Evolutionary conservation across 1,140 invertebrate species (phyloP).

Genomic region (Drosophila sp.): DNA sequence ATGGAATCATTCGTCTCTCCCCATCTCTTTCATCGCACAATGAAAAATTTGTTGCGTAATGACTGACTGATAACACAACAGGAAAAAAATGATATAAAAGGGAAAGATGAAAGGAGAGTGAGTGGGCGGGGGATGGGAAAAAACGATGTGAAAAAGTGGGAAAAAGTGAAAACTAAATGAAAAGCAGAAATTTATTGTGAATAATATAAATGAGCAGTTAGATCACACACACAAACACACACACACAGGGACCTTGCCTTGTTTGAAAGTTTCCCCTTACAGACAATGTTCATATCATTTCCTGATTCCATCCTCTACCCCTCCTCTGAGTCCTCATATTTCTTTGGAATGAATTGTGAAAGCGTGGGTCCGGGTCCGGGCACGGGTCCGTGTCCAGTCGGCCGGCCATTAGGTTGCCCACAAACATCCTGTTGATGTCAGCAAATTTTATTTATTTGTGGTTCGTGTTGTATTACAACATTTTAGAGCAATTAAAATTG

Average conservation of each 20-base stretch:
- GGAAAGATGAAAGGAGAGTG: conserved; percentile 7
- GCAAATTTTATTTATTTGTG: conserved; percentile 81
- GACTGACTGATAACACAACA: conserved; percentile 41
- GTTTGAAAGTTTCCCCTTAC: conserved; percentile 18
- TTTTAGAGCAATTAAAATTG: conserved; percentile 81
- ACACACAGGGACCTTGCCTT: conserved; percentile 2
- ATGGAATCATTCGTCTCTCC: conserved; percentile 42
- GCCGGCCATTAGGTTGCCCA: conserved; percentile 60
- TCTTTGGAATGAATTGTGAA: conserved; percentile 56
- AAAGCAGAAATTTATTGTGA: conserved; percentile 58
- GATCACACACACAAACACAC: conserved; percentile 19
- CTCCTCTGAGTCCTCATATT: not conserved
- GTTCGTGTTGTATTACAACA: conserved; percentile 79
- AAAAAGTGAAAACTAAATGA: conserved; percentile 77
- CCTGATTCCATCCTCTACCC: conserved; percentile 25
- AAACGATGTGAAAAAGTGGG: conserved; percentile 9
- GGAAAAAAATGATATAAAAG: conserved; percentile 25
- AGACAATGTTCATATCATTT: conserved; percentile 62
- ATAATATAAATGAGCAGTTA: conserved; percentile 51
- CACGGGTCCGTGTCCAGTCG: conserved; percentile 10
- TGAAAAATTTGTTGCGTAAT: conserved; percentile 62
- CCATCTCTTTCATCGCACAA: not conserved
- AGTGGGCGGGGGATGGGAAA: not conserved
- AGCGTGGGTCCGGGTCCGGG: conserved; percentile 23
- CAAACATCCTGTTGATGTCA: conserved; percentile 80